These are phyloP conservation scores for Anguilla obscura DNA, from an alignment of 2,797 vertebrate species.

Conservation along the genomic window DNA sequence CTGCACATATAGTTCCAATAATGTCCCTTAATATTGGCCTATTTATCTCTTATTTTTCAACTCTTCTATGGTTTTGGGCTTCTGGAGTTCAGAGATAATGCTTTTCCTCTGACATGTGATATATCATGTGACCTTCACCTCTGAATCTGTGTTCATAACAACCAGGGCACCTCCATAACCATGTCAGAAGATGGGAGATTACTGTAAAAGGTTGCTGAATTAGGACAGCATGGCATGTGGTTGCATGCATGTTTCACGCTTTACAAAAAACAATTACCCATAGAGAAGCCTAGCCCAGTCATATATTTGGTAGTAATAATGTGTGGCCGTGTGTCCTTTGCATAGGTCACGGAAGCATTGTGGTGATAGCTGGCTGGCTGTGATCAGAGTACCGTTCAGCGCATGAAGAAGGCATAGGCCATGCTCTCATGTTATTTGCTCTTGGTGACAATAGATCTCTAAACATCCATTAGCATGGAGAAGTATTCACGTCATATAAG, in stretches of 20 bases:
- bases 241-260: neutral
- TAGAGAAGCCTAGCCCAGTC: neutral
- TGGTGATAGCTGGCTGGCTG: neutral
- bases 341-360: neutral
- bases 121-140: neutral
- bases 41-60: neutral
- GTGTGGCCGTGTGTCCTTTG: neutral
- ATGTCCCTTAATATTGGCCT: neutral
- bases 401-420: neutral
- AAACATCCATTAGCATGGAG: neutral
- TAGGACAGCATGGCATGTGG: neutral
- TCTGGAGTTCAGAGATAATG: neutral
- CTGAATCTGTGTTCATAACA: neutral
- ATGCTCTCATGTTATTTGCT: neutral
- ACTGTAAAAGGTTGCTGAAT: neutral
- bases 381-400: neutral
- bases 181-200: neutral
- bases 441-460: neutral
- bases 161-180: neutral
- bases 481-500: neutral
- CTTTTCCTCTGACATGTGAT: neutral
- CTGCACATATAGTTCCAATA: neutral
- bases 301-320: neutral
- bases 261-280: neutral
- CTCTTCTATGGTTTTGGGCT: neutral